phyloP scores from a whole-genome alignment of 1,140 invertebrate genomes.

The Dendrolimus punctatus region DNA sequence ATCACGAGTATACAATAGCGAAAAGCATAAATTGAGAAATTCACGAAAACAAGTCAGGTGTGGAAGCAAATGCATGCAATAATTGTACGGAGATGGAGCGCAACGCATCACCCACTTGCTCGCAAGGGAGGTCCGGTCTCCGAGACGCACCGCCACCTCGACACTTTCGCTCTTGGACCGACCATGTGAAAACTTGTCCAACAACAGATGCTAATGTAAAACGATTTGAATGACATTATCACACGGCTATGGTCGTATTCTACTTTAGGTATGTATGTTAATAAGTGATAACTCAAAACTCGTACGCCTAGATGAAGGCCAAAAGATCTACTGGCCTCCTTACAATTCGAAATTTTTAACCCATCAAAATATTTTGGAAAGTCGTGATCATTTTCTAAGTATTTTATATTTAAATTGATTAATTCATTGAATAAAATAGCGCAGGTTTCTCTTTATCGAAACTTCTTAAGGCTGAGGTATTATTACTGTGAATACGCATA shows the following conservation, averaged over 20 bases:
- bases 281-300: too few relatives aligned
- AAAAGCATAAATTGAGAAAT: conserved; percentile 28
- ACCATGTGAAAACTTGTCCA: conserved; percentile 5
- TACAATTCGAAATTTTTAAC: too few relatives aligned
- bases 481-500: too few relatives aligned
- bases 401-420: too few relatives aligned
- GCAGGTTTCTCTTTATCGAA: too few relatives aligned
- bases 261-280: too few relatives aligned
- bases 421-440: too few relatives aligned
- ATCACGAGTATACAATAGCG: conserved; percentile 19
- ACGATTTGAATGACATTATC: neutral
- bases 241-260: neutral
- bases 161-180: conserved; percentile 37
- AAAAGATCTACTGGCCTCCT: too few relatives aligned
- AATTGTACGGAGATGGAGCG: conserved; percentile 41
- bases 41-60: conserved; percentile 31
- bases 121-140: conserved; percentile 27
- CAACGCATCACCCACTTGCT: conserved; percentile 46
- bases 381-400: too few relatives aligned
- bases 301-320: too few relatives aligned
- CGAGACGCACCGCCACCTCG: conserved; percentile 6
- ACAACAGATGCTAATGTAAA: neutral
- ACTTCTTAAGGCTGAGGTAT: too few relatives aligned
- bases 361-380: too few relatives aligned
- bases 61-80: conserved; percentile 5